Base-by-base conservation (phyloP, 2,888 invertebrate genomes). In the Mesodorylaimus sp. region DNA sequence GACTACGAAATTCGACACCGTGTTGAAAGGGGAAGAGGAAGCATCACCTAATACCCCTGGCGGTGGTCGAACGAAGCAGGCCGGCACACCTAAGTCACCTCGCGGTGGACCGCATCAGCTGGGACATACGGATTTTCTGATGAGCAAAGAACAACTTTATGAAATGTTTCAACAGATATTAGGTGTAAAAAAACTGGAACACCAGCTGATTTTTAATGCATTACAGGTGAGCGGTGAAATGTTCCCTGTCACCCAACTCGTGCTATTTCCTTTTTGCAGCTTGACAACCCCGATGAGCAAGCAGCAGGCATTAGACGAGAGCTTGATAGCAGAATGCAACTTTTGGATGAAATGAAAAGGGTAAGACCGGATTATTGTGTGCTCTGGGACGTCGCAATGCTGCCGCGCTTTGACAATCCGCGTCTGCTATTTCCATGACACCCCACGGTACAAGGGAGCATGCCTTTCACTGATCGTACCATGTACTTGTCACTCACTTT, bases 391-490 rank as follows among this genome's bases (percentile, higher is more conserved):
- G 81, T 87, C 61, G 88, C 89, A 73, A 72, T 89, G 65, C 86
- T 89, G 86, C 93, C 93, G 60, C 88, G 86, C 75, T 93, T 95
- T 75, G 88, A n/a, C n/a, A n/a, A n/a, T n/a, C n/a, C n/a, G n/a
- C n/a, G n/a, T n/a, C n/a, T 95, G 57, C 77, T 95, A 61, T n/a
- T n/a, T n/a, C n/a, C n/a, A n/a, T n/a, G n/a, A n/a, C n/a, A n/a
- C n/a, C n/a, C n/a, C n/a, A n/a, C n/a, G n/a, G n/a, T n/a, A n/a
- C n/a, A n/a, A n/a, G n/a, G n/a, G n/a, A n/a, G n/a, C n/a, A n/a
- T n/a, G n/a, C n/a, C n/a, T n/a, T n/a, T n/a, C n/a, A n/a, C n/a
- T n/a, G n/a, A n/a, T n/a, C n/a, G n/a, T n/a, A n/a, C n/a, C n/a
- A n/a, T n/a, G n/a, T n/a, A n/a, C n/a, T n/a, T n/a, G n/a, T n/a